A percentile compares a stretch with the other conserved stretches of the same genome.
Conservation (phyloP, 2,797 vertebrate genomes). For the Pipistrellus pygmaeus region DNA sequence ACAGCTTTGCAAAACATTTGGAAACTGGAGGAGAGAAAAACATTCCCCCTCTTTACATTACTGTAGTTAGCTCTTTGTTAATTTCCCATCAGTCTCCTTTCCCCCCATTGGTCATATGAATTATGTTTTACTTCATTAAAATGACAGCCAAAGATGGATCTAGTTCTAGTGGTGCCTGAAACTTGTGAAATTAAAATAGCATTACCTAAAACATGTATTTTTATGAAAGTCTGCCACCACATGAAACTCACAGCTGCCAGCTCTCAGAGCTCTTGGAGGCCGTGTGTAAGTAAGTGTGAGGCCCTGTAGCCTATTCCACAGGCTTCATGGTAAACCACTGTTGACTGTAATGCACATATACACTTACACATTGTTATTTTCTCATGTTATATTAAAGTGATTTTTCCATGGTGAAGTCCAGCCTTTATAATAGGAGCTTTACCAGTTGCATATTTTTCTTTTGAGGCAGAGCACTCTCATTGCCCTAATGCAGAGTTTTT, state of each 20-base stretch:
- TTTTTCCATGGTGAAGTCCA: background rate
- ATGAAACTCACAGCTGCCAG: background rate
- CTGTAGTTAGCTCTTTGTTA: background rate
- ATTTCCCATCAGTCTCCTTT: background rate
- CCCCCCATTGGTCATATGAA: background rate
- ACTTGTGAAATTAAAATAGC: slow-evolving; percentile 47
- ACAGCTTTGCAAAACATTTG: slow-evolving; percentile 14
- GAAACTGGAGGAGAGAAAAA: background rate
- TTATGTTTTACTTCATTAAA: background rate
- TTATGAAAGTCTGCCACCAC: background rate
- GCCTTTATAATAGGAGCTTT: background rate
- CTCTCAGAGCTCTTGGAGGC: background rate
- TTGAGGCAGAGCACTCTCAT: background rate
- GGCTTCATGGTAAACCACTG: background rate
- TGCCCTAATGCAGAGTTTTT: background rate
- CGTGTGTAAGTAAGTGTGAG: background rate
- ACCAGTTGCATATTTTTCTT: background rate
- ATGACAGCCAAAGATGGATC: background rate
- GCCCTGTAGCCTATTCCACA: background rate
- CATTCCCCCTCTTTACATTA: background rate
- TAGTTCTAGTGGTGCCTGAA: background rate
- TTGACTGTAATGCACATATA: background rate
- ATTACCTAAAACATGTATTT: background rate
- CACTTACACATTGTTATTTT: background rate
- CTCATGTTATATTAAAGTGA: background rate